A percentile compares a stretch with the other conserved stretches of the same genome.
Conservation (phyloP, 2,797 vertebrate species). For the Gila robusta region DNA sequence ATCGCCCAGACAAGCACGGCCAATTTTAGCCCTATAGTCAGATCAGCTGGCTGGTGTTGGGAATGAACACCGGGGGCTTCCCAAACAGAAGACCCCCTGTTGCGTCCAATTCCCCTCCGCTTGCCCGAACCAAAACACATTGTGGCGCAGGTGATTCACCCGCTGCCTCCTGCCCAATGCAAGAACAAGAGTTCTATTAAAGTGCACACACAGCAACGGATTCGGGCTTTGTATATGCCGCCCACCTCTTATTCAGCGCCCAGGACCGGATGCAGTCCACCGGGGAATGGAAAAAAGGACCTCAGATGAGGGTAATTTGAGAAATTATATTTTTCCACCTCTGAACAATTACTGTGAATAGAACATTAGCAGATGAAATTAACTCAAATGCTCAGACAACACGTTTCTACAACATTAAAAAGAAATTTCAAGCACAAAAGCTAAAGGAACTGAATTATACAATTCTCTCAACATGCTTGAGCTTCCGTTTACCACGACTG, state of each 20-base stretch:
- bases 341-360: constrained; percentile 44
- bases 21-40: constrained; percentile 59
- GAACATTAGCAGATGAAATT: constrained; percentile 41
- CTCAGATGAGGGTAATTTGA: constrained; percentile 49
- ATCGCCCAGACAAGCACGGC: constrained; percentile 56
- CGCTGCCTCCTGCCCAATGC: constrained; percentile 2
- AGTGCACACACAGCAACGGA: constrained; percentile 32
- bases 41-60: constrained; percentile 50
- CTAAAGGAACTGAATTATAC: constrained; percentile 16
- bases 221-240: constrained; percentile 12
- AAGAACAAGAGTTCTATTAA: constrained; percentile 28
- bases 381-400: constrained; percentile 36
- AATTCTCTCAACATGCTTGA: too few species aligned
- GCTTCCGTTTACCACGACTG: too few species aligned
- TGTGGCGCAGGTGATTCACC: constrained; percentile 35
- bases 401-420: constrained; percentile 19
- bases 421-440: neutral
- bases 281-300: constrained; percentile 30
- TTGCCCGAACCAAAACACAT: constrained; percentile 35
- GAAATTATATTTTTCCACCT: constrained; percentile 51
- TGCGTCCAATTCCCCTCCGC: constrained; percentile 27
- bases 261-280: constrained; percentile 10
- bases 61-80: constrained; percentile 65
- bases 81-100: constrained; percentile 66
- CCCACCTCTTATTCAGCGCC: constrained; percentile 19